Conservation (phyloP, 2,888 invertebrate species). For the Epistrophella euchroma region DNA sequence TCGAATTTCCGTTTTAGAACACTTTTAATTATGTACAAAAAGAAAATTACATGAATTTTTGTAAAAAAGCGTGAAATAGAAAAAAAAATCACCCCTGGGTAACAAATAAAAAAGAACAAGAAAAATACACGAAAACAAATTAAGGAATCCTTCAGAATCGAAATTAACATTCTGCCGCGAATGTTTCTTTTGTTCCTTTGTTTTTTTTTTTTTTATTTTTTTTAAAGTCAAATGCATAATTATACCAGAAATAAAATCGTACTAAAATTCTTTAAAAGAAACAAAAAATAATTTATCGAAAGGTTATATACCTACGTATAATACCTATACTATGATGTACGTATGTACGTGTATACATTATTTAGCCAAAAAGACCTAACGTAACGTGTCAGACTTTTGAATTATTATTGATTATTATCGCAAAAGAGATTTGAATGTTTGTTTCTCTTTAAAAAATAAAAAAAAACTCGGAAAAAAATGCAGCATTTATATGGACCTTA, state of each 20-base stretch:
- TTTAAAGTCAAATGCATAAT: constrained; percentile 53
- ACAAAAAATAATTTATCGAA: constrained; percentile 7
- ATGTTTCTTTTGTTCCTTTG: constrained; percentile 15
- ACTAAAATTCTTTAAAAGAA: constrained; percentile 23
- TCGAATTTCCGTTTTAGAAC: constrained; percentile 75
- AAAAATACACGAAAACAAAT: constrained; percentile 58
- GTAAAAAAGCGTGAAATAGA: constrained; percentile 72
- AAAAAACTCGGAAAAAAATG: too few species aligned
- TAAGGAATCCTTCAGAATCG: constrained; percentile 61
- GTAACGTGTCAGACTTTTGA: too few species aligned
- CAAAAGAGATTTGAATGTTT: too few species aligned
- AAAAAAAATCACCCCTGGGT: constrained; percentile 51
- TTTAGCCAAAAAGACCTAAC: not conserved
- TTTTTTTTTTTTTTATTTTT: constrained; percentile 21
- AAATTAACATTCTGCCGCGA: constrained; percentile 56
- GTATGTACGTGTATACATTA: not conserved
- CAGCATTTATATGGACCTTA: too few species aligned
- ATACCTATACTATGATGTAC: not conserved
- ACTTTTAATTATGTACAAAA: constrained; percentile 75
- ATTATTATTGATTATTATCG: too few species aligned
- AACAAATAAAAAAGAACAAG: constrained; percentile 23
- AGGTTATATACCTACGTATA: too few species aligned
- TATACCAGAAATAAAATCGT: constrained; percentile 39
- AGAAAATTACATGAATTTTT: constrained; percentile 73
- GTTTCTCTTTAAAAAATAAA: too few species aligned